These are phyloP conservation scores for Pangasianodon hypophthalmus DNA, from an alignment of 2,113 vertebrate genomes.

Conservation along the genomic window DNA sequence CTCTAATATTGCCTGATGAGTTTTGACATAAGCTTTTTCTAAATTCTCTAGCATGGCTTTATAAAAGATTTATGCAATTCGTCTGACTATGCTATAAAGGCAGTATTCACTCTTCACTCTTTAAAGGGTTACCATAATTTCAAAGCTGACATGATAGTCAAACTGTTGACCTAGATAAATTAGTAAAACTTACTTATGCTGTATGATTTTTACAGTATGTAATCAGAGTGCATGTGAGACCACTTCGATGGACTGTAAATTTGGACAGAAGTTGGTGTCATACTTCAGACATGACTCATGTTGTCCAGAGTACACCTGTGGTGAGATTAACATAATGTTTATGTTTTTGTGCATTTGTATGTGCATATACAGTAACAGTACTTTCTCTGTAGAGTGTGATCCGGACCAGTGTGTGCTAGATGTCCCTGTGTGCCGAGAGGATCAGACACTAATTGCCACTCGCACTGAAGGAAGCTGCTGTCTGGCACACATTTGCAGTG, in stretches of 20 bases:
- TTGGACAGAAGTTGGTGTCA: slow-evolving; percentile 82
- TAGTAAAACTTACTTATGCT: not conserved
- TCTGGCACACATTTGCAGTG: slow-evolving; percentile 87
- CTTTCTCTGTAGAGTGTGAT: slow-evolving; percentile 84
- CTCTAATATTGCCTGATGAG: not conserved
- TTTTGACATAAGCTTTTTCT: not conserved
- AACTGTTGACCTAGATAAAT: not conserved
- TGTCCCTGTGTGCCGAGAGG: slow-evolving; percentile 80
- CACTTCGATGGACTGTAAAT: slow-evolving; percentile 78
- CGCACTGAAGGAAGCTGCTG: slow-evolving; percentile 87
- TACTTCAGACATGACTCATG: slow-evolving; percentile 90
- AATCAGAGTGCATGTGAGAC: slow-evolving; percentile 89
- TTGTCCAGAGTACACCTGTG: slow-evolving; percentile 86
- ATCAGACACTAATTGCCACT: slow-evolving; percentile 83
- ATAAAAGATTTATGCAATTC: not conserved
- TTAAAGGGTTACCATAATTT: not conserved
- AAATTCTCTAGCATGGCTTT: not conserved
- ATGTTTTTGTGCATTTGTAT: slow-evolving; percentile 18
- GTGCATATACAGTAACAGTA: slow-evolving; percentile 9
- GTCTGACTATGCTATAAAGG: not conserved
- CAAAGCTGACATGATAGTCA: not conserved
- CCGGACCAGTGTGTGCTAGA: slow-evolving; percentile 81
- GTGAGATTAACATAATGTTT: slow-evolving; percentile 68
- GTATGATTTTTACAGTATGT: slow-evolving; percentile 79
- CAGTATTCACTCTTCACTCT: not conserved